Percentiles rank a stretch among this genome's conserved stretches.
Conservation (phyloP, 1,140 invertebrate genomes). For the Colletes latitarsis region DNA sequence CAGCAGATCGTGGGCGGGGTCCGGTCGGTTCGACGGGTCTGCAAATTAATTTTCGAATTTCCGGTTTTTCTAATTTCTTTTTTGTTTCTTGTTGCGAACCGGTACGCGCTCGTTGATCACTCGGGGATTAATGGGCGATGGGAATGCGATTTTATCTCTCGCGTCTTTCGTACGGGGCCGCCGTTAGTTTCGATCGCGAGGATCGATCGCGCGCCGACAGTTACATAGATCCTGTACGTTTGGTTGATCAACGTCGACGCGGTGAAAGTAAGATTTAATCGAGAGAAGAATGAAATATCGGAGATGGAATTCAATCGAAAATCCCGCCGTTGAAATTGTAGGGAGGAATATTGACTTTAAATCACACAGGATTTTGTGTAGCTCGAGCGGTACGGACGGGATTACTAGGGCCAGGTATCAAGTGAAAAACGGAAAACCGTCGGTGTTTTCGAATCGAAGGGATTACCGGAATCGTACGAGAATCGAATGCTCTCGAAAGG, state of each 20-base stretch:
- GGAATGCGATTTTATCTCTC: not conserved
- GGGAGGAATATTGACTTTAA: no score
- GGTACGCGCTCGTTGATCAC: slow-evolving; percentile 39
- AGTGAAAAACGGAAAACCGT: no score
- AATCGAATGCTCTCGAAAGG: no score
- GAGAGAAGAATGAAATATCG: no score
- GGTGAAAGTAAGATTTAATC: not conserved
- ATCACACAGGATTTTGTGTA: no score
- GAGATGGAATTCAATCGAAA: not conserved
- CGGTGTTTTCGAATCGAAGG: no score
- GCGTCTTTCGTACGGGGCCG: not conserved
- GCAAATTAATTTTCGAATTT: slow-evolving; percentile 47
- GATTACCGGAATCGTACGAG: no score
- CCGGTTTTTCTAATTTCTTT: slow-evolving; percentile 15
- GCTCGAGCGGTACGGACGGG: no score
- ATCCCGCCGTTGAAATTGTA: no score
- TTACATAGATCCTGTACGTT: not conserved
- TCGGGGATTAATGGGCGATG: slow-evolving; percentile 20
- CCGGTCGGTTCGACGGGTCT: slow-evolving; percentile 31
- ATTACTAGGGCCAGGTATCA: no score
- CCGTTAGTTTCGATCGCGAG: no score
- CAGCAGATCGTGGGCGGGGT: slow-evolving; percentile 20
- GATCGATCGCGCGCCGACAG: no score
- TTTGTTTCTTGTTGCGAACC: not conserved
- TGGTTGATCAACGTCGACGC: not conserved